Evolutionary conservation across 2,888 invertebrate species (phyloP), one percentile per base, ranked within the genome.

Genomic region (Venusia cambrica): DNA sequence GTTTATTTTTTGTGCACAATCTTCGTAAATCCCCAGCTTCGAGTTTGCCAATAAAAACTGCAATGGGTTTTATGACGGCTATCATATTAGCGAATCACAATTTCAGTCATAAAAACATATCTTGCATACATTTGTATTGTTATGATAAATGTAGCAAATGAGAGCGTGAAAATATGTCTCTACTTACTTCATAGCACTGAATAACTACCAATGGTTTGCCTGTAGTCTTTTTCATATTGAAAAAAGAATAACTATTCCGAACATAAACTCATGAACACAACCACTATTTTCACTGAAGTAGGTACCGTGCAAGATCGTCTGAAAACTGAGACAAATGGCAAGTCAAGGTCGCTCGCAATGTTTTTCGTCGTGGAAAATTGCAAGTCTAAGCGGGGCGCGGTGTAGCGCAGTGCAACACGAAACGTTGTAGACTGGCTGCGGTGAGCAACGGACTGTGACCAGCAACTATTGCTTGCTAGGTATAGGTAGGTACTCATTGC

Each of bases 101-200:
- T 26, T 3, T 9, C 9, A 21, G 8, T 12, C 22, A 35, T 10
- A 13, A 17, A 28, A 26, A 12, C 14, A 12, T 12, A 27, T n/a
- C n/a, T n/a, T n/a, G n/a, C n/a, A n/a, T n/a, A n/a, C n/a, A n/a
- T n/a, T n/a, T n/a, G n/a, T n/a, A n/a, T n/a, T n/a, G n/a, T n/a
- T n/a, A n/a, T n/a, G n/a, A n/a, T n/a, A n/a, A n/a, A n/a, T n/a
- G n/a, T n/a, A n/a, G n/a, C n/a, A n/a, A n/a, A n/a, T n/a, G n/a
- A n/a, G n/a, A n/a, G n/a, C n/a, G n/a, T n/a, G n/a, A n/a, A n/a
- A n/a, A n/a, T n/a, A n/a, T 9, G n/a, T 15, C 36, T 45, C 24
- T 55, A 88, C 90, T 89, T 80, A 90, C 90, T 88, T 89, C 89
- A 56, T 90, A 90, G 58, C 89, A 89, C 65, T 89, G 90, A 52